A percentile compares a stretch with the other conserved stretches of the same genome.
These are phyloP conservation scores for Emydoidea blandingii DNA, from an alignment of 2,797 vertebrate species.

Conservation along the genomic window DNA sequence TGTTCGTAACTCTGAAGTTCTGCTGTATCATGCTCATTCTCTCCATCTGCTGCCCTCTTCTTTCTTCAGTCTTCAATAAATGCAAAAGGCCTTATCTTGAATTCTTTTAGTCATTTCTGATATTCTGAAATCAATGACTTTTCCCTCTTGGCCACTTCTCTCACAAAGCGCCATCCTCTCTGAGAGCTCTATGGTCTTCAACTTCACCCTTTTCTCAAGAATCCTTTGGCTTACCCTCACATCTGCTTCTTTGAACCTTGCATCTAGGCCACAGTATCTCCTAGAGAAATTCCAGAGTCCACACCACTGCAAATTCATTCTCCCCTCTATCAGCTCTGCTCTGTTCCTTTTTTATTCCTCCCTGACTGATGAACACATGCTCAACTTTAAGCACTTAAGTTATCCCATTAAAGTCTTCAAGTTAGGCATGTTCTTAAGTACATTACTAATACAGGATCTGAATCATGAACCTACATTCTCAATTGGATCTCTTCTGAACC, in stretches of 20 bases:
- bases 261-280: neutral
- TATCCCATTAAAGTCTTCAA: neutral
- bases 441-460: neutral
- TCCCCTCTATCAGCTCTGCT: neutral
- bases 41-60: neutral
- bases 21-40: neutral
- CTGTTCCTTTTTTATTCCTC: neutral
- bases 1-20: no score
- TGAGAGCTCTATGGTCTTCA: neutral
- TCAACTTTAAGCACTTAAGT: neutral
- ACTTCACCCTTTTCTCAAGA: neutral
- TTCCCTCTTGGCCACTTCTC: neutral
- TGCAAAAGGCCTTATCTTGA: neutral
- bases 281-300: neutral
- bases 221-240: neutral
- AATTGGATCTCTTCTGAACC: neutral
- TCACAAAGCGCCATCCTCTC: neutral
- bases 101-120: neutral
- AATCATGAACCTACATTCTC: neutral
- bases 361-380: neutral
- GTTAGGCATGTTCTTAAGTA: neutral
- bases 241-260: fast-evolving
- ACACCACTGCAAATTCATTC: neutral
- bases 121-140: neutral
- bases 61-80: neutral